Evolutionary conservation across 1,140 invertebrate species (phyloP).

Genomic region (Drosophila cardini): DNA sequence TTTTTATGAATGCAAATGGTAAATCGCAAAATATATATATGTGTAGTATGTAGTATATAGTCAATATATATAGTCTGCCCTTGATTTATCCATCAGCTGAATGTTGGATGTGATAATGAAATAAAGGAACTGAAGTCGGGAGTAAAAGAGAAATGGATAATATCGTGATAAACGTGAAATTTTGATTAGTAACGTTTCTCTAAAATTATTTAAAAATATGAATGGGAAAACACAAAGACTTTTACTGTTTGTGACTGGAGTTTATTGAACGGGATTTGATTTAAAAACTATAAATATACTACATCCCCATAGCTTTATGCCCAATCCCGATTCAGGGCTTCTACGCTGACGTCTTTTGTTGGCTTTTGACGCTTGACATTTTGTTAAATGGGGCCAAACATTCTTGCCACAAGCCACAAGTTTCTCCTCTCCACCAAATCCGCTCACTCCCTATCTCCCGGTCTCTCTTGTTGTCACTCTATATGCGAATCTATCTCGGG

Average conservation of each 20-base stretch:
- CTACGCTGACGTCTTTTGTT: too few relatives aligned
- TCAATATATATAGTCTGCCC: slow-evolving; percentile 1
- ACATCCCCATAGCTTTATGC: too few relatives aligned
- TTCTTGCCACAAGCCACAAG: slow-evolving; percentile 8
- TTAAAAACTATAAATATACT: too few relatives aligned
- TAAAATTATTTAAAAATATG: slow-evolving; percentile 1
- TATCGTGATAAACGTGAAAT: slow-evolving; percentile 6
- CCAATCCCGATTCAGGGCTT: too few relatives aligned
- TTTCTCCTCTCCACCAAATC: slow-evolving; percentile 10
- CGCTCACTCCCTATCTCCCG: not conserved
- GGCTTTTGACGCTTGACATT: too few relatives aligned
- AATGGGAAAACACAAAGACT: not conserved
- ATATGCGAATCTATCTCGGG: not conserved
- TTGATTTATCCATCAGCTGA: slow-evolving; percentile 33
- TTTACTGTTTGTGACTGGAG: too few relatives aligned
- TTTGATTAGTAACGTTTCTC: slow-evolving; percentile 13
- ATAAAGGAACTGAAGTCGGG: slow-evolving; percentile 1
- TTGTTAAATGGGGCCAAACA: too few relatives aligned
- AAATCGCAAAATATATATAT: slow-evolving; percentile 9
- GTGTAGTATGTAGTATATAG: not conserved
- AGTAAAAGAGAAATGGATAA: slow-evolving; percentile 2
- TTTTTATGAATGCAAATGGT: slow-evolving; percentile 48
- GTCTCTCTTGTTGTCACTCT: too few relatives aligned
- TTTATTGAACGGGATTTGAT: too few relatives aligned
- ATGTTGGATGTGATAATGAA: slow-evolving; percentile 35